Conservation (phyloP, 2,888 invertebrate species). For the Anodontia alba region DNA sequence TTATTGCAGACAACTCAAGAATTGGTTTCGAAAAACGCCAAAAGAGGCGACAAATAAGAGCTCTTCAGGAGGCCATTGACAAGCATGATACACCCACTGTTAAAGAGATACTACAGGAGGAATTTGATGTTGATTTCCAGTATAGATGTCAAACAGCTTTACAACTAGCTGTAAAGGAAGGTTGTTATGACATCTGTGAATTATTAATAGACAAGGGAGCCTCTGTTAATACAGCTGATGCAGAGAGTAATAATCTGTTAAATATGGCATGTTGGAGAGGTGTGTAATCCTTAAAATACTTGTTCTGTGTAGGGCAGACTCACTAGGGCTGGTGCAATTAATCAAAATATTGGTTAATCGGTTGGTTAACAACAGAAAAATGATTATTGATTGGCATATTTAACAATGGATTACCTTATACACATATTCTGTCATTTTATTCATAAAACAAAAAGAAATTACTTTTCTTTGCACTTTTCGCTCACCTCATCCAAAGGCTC, state of each 20-base stretch:
- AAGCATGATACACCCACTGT: conserved; percentile 69
- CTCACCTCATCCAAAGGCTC: no score
- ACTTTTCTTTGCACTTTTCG: no score
- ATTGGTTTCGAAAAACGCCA: conserved; percentile 78
- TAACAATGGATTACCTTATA: no score
- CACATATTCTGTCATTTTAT: no score
- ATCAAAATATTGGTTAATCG: no score
- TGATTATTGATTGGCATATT: no score
- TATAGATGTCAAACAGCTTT: conserved; percentile 80
- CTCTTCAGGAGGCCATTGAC: conserved; percentile 78
- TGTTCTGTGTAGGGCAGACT: no score
- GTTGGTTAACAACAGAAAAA: no score
- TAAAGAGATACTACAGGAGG: conserved; percentile 68
- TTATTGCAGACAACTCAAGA: conserved; percentile 64
- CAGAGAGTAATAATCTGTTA: conserved; percentile 78
- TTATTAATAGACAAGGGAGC: conserved; percentile 78
- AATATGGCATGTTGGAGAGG: conserved; percentile 79
- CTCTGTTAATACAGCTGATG: conserved; percentile 78
- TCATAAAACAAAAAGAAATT: no score
- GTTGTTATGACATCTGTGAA: conserved; percentile 75
- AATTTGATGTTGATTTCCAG: conserved; percentile 82
- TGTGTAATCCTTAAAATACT: conserved; percentile 1
- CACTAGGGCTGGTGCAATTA: no score
- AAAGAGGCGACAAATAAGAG: conserved; percentile 77
- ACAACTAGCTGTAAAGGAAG: conserved; percentile 79